Evolutionary conservation across 2,888 invertebrate genomes (phyloP).

Genomic region (Phorcus lineatus): DNA sequence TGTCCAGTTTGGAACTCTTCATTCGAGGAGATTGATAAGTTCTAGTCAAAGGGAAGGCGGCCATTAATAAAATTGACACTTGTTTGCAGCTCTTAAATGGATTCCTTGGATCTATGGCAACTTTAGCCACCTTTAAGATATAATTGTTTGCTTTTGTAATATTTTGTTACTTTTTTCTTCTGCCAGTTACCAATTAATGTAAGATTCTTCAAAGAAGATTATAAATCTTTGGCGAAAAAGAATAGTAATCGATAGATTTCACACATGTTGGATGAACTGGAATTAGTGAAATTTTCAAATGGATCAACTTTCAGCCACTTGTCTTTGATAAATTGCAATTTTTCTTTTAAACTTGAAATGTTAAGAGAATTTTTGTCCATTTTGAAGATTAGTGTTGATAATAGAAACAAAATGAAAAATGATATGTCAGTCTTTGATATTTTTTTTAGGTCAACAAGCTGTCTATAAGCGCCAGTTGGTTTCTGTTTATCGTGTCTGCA

Average conservation of each 20-base stretch:
- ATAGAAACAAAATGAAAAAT: too few relatives aligned
- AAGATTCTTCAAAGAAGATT: background rate
- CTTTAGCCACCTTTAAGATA: background rate
- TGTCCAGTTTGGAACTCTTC: background rate
- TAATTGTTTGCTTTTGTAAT: constrained; percentile 6
- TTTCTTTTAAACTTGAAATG: too few relatives aligned
- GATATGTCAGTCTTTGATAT: too few relatives aligned
- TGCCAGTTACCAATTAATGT: background rate
- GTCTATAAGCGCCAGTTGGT: too few relatives aligned
- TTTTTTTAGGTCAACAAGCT: too few relatives aligned
- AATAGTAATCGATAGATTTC: background rate
- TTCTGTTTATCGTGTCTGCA: too few relatives aligned
- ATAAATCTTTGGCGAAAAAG: background rate
- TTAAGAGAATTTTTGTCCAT: too few relatives aligned
- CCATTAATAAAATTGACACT: background rate
- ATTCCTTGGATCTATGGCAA: background rate
- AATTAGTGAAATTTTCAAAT: background rate
- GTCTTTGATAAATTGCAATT: background rate
- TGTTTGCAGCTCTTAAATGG: background rate
- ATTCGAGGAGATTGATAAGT: background rate
- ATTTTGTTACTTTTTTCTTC: background rate
- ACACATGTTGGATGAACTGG: background rate
- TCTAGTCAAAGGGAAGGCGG: background rate
- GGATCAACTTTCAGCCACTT: background rate
- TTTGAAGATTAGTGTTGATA: too few relatives aligned